Evolutionary conservation across 2,113 vertebrate species (phyloP).

Genomic region (Nothocercus julius): DNA sequence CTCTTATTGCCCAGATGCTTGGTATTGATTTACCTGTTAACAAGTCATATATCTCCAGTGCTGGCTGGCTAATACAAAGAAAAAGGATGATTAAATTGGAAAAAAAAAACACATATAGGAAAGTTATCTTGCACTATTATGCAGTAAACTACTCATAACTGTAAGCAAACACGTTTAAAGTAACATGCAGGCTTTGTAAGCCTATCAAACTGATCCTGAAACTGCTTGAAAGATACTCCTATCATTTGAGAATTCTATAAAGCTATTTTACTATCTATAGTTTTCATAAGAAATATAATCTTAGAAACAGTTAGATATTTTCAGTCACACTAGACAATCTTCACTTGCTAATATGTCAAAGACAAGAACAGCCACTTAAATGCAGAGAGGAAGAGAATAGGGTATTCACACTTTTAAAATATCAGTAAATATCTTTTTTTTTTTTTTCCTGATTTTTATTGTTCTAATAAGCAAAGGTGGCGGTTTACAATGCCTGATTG

Average conservation of each 20-base stretch:
- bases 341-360: rapidly evolving
- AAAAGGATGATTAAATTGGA: background rate
- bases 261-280: background rate
- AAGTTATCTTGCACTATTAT: background rate
- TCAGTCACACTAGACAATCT: background rate
- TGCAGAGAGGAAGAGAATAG: background rate
- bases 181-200: background rate
- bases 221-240: background rate
- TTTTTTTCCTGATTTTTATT: background rate
- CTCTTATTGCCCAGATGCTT: background rate
- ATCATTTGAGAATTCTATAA: background rate
- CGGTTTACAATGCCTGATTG: background rate
- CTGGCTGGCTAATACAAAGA: background rate
- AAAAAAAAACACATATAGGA: background rate
- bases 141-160: background rate
- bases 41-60: background rate
- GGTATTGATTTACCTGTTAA: background rate
- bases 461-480: background rate
- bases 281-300: background rate
- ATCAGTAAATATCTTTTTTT: background rate
- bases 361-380: background rate
- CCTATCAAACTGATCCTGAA: background rate
- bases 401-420: background rate
- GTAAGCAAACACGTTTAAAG: background rate
- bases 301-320: background rate